Base-by-base conservation (phyloP, 2,797 vertebrate genomes). In the Dendrocincla tyrannina region DNA sequence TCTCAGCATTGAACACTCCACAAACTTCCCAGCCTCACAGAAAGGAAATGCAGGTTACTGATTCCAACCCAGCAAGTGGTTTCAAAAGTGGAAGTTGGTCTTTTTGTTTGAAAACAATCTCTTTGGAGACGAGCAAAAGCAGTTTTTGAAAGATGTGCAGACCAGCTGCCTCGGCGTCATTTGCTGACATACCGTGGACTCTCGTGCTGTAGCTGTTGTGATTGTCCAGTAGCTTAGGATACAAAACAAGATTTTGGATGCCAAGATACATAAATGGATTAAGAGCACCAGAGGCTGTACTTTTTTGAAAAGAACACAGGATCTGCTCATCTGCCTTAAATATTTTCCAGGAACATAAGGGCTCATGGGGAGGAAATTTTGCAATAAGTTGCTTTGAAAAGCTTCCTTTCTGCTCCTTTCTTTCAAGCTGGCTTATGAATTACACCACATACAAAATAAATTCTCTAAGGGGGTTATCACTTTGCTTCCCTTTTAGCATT, bases 81-180 rank as follows among this genome's bases (percentile, higher is more conserved):
- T 88, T 95, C 74, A 77, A 89, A 94, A 89, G 66, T 85, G 32
- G 59, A 88, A 88, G 27, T 23, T 77, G 11, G n/a, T 30, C 35
- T 79, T 93, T 91, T 93, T 88, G 83, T 93, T 95, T 91, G 32
- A 77, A 91, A 95, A 92, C 73, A 78, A 73, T 89, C 77, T 91
- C 85, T 95, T 44, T 64, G 82, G 95, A 95, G 62, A 89, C 0
- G 0, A 92, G 24, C 41, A 79, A 70, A 52, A 76, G 24, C 76
- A 73, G 44, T 32, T 86, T 84, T 56, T 49, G 59, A 77, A 84
- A 81, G 67, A 81, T 0, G 6, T 19, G 47, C 76, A 84, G 91
- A 85, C 67, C 62, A 95, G 74, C 67, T 93, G 95, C 67, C 30
- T 81, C 55, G 20, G 41, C 1, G 37, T 88, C 16, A 7, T 84